These are phyloP conservation scores for Aplodontia rufa DNA, from an alignment of 2,113 vertebrate genomes.

Conservation along the genomic window DNA sequence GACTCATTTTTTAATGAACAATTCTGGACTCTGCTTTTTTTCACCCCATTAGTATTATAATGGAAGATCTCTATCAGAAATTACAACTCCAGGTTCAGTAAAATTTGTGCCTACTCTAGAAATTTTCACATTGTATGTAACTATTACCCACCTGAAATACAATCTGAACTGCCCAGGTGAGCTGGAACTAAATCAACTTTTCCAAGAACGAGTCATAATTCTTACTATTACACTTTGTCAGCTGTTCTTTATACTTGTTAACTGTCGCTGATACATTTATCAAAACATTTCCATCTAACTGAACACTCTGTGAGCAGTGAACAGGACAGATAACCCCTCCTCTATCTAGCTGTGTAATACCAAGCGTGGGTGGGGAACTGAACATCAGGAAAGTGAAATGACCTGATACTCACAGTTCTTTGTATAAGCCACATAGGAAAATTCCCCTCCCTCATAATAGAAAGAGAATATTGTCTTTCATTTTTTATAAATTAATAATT, in stretches of 20 bases:
- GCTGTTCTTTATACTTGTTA: slow-evolving; percentile 32
- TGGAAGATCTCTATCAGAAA: background rate
- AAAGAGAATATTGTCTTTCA: background rate
- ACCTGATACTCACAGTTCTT: background rate
- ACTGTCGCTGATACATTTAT: slow-evolving; percentile 33
- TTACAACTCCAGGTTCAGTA: background rate
- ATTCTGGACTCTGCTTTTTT: background rate
- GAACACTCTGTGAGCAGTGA: background rate
- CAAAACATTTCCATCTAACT: slow-evolving; percentile 29
- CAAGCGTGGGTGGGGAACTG: background rate
- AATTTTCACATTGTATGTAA: background rate
- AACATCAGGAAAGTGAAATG: background rate
- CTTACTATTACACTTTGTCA: slow-evolving; percentile 35
- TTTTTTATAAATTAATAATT: slow-evolving; percentile 7
- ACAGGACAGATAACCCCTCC: background rate
- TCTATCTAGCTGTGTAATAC: background rate
- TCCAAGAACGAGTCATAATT: slow-evolving; percentile 32
- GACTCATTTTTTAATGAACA: background rate
- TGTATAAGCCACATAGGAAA: background rate
- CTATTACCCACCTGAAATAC: slow-evolving; percentile 29
- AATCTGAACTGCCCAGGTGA: slow-evolving; percentile 36
- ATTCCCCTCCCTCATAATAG: background rate
- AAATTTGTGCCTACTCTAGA: slow-evolving; percentile 20
- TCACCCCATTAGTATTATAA: background rate
- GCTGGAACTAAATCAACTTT: slow-evolving; percentile 40